A percentile compares a stretch with the other conserved stretches of the same genome.
phyloP scores from a whole-genome alignment of 2,888 invertebrate species.

The Tromatobia lineatoria region DNA sequence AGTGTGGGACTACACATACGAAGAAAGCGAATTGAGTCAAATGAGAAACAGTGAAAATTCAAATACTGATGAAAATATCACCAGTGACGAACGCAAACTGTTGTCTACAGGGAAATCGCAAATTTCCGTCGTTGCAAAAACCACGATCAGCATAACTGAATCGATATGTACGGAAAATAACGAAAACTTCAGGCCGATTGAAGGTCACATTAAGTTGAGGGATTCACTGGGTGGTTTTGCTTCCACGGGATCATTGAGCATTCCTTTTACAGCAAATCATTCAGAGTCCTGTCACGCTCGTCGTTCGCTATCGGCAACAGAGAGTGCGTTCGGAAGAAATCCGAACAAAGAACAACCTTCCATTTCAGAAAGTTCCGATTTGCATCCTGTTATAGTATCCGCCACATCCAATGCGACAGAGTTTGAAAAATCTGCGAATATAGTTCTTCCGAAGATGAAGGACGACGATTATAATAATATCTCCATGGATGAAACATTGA shows the following conservation, averaged over 20 bases:
- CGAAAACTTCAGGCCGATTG: background rate
- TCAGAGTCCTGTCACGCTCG: background rate
- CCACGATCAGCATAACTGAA: background rate
- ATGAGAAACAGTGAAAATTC: constrained; percentile 66
- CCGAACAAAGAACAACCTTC: background rate
- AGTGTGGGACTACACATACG: constrained; percentile 81
- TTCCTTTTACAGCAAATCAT: background rate
- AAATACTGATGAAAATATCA: constrained; percentile 39
- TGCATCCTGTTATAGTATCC: background rate
- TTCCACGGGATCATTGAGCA: background rate
- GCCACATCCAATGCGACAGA: background rate
- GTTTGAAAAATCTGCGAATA: background rate
- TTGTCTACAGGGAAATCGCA: background rate
- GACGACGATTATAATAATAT: constrained; percentile 33
- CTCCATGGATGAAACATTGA: constrained; percentile 48
- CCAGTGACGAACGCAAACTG: background rate
- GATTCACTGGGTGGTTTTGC: background rate
- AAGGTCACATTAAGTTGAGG: background rate
- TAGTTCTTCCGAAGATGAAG: background rate
- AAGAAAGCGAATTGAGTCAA: constrained; percentile 79
- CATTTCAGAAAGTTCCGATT: background rate
- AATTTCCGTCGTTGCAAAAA: background rate
- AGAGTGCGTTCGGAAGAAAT: background rate
- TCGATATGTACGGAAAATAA: background rate
- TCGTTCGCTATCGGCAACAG: background rate